phyloP scores from a whole-genome alignment of 2,113 vertebrate species.

The Trogon surrucura region DNA sequence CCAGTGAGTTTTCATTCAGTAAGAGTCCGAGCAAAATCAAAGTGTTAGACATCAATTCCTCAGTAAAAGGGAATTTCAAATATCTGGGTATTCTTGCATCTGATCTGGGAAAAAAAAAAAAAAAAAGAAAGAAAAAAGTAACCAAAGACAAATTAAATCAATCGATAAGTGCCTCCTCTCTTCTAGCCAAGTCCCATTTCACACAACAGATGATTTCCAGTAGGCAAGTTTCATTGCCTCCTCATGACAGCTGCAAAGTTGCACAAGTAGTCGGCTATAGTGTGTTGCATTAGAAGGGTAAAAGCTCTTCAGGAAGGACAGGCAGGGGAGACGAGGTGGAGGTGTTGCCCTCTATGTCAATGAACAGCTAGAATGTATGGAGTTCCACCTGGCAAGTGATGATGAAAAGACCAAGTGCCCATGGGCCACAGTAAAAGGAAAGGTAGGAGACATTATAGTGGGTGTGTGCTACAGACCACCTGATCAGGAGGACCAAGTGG shows the following conservation, averaged over 20 bases:
- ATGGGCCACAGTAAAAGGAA: no score
- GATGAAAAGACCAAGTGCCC: no score
- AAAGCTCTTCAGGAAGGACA: no score
- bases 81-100: background rate
- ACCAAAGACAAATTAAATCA: background rate
- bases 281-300: no score
- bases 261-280: background rate
- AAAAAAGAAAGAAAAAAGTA: background rate
- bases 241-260: background rate
- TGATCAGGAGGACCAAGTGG: no score
- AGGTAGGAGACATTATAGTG: no score
- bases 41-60: constrained; percentile 33
- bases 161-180: background rate
- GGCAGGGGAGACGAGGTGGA: no score
- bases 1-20: background rate
- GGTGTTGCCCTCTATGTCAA: no score
- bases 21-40: constrained; percentile 31
- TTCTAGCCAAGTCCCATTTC: background rate
- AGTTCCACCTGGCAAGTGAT: no score
- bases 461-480: no score
- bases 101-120: background rate
- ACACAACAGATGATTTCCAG: background rate
- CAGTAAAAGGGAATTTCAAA: constrained; percentile 14
- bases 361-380: no score
- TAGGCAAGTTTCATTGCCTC: background rate